Conservation (phyloP, 2,797 vertebrate species). For the Tolypeutes matacus region DNA sequence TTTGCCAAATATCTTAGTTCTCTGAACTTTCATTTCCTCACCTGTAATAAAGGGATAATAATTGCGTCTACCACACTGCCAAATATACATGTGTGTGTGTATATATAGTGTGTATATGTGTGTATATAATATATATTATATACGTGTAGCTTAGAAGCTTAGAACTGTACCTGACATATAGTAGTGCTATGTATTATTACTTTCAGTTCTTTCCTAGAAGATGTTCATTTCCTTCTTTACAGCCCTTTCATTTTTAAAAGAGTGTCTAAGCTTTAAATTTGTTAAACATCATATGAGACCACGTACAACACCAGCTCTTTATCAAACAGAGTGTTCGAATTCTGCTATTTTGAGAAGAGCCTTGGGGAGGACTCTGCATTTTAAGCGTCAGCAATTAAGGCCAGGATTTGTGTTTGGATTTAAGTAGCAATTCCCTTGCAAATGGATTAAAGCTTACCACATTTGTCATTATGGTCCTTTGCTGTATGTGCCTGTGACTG, state of each 20-base stretch:
- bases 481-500: neutral
- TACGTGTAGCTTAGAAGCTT: too few species aligned
- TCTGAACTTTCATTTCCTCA: neutral
- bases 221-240: neutral
- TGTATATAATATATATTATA: too few species aligned
- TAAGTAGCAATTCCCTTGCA: neutral
- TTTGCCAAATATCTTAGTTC: neutral
- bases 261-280: neutral
- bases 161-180: too few species aligned
- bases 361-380: neutral
- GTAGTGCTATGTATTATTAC: neutral
- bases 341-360: neutral
- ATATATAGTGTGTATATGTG: too few species aligned
- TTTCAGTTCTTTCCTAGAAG: neutral
- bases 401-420: neutral
- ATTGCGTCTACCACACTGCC: neutral
- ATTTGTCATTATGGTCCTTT: neutral
- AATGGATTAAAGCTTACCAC: neutral
- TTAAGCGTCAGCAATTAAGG: neutral
- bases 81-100: too few species aligned
- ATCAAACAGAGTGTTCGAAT: neutral
- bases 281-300: neutral
- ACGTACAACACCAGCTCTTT: neutral
- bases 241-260: neutral
- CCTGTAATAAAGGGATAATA: neutral